These are phyloP conservation scores for Zaprionus obscuricornis DNA, from an alignment of 2,888 invertebrate species.

Conservation along the genomic window DNA sequence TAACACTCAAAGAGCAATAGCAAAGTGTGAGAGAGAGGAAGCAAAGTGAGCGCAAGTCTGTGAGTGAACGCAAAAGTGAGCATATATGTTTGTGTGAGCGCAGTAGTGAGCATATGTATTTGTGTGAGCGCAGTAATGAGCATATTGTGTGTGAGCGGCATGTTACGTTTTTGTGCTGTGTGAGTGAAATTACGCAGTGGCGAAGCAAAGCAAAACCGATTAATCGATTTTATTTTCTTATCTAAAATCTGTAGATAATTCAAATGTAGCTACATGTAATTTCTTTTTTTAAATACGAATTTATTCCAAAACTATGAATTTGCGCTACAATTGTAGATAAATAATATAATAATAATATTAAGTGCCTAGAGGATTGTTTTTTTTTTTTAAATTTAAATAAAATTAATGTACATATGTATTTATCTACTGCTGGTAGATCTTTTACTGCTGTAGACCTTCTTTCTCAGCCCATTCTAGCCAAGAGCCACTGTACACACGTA, in stretches of 20 bases:
- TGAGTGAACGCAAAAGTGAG: neutral
- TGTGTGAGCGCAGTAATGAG: no score
- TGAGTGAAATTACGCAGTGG: no score
- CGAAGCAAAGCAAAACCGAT: neutral
- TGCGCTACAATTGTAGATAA: neutral
- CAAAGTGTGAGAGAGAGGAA: neutral
- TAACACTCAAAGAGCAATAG: no score
- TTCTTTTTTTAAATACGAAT: slow-evolving; percentile 18
- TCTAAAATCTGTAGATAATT: no score
- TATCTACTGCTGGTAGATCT: no score
- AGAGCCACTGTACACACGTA: slow-evolving; percentile 57
- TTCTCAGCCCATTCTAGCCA: slow-evolving; percentile 66
- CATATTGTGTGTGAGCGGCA: no score
- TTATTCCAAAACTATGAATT: slow-evolving; percentile 42
- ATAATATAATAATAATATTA: slow-evolving; percentile 2
- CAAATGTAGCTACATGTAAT: neutral
- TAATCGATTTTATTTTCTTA: neutral
- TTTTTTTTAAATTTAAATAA: neutral
- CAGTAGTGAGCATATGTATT: neutral
- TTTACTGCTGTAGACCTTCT: slow-evolving; percentile 40
- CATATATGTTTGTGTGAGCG: no score
- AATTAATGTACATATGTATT: neutral
- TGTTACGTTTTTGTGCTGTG: no score
- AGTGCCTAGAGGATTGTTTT: neutral
- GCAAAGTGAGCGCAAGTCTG: neutral